phyloP scores from a whole-genome alignment of 1,140 invertebrate species.

The Drosophila repletoides region DNA sequence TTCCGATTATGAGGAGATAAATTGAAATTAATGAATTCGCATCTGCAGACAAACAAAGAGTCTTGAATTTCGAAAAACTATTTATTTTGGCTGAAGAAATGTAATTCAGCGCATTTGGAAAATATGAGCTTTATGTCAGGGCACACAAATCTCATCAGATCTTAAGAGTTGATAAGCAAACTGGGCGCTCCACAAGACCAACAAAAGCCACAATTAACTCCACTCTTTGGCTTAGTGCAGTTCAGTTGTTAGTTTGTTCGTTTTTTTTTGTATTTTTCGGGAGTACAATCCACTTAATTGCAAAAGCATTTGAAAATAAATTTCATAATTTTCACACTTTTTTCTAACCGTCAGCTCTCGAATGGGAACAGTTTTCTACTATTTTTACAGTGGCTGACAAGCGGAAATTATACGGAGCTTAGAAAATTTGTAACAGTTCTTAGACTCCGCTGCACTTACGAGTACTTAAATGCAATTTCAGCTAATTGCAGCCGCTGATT shows the following conservation, averaged over 20 bases:
- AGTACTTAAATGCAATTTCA: constrained; percentile 65
- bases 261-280: constrained; percentile 56
- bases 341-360: constrained; percentile 43
- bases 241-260: constrained; percentile 12
- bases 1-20: constrained; percentile 40
- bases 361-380: constrained; percentile 47
- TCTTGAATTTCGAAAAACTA: constrained; percentile 63
- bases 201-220: constrained; percentile 55
- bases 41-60: constrained; percentile 52
- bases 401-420: constrained; percentile 54
- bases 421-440: constrained; percentile 53
- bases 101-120: constrained; percentile 11
- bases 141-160: constrained; percentile 70
- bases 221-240: constrained; percentile 47
- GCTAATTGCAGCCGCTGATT: constrained; percentile 59
- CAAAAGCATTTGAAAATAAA: constrained; percentile 11
- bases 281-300: constrained; percentile 43
- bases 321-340: constrained; percentile 79
- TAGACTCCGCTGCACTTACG: constrained; percentile 8
- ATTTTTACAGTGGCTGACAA: constrained; percentile 49
- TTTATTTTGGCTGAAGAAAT: constrained; percentile 34
- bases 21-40: constrained; percentile 59
- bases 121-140: constrained; percentile 60
- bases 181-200: constrained; percentile 27
- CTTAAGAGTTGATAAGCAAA: constrained; percentile 38